Evolutionary conservation across 2,797 vertebrate genomes (phyloP), one percentile per base, ranked within the genome.

Genomic region (Acanthurus tractus): DNA sequence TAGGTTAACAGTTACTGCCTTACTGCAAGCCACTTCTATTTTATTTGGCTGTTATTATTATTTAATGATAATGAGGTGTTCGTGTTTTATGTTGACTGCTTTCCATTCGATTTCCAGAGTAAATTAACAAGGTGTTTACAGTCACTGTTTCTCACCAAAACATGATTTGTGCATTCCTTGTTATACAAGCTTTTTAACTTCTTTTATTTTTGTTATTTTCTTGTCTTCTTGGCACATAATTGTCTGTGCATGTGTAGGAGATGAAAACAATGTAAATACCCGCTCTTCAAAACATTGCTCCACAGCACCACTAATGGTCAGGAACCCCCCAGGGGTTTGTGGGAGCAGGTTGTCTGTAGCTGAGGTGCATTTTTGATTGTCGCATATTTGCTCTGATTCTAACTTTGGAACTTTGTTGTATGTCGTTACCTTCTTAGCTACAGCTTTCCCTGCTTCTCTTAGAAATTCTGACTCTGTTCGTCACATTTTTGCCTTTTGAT

Each of bases 21-120:
- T 13, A 46, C 40, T 44, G 61, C 6, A 54, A 52, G 56, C 8
- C 13, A 63, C 52, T 15, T 49, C 25, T 1, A 4, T 0, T 25
- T 70, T 34, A 34, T 77, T 70, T 54, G 40, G 50, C 18, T 9
- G 29, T 58, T 8, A n/a, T 69, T 10, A 36, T 54, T 66, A 11
- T 70, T 78, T 78, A 18, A 70, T 68, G 6, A n/a, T 50, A 25
- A 45, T 61, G 20, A 70, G 42, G 11, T 50, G 18, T 18, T 49
- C 22, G 7, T 34, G 5, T 11, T 53, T 44, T 10, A 63, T 52
- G 25, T 74, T 36, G 3, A 58, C 55, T 4, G 13, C 23, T 59
- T 18, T 48, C 25, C 48, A 22, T 58, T 40, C 13, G 11, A 22
- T 22, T 66, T 55, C 45, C n/a, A 12, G 17, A 17, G 11, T 23